Percentiles rank a stretch among this genome's conserved stretches.
Conservation (phyloP, 2,797 vertebrate genomes). For the Cercopithecus mitis region DNA sequence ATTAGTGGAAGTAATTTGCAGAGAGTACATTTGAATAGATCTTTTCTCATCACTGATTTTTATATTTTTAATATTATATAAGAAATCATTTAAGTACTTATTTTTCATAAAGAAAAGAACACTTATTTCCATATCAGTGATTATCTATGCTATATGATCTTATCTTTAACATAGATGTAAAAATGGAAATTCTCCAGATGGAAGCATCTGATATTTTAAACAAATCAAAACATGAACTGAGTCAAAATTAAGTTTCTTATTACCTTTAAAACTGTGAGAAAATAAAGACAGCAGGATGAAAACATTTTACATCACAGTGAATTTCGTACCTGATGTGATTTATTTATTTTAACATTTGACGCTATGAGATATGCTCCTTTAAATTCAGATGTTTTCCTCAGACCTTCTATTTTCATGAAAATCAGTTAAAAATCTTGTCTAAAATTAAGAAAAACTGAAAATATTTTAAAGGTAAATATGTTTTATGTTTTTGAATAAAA, state of each 20-base stretch:
- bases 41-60: neutral
- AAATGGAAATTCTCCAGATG: slow-evolving; percentile 16
- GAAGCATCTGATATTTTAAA: slow-evolving; percentile 25
- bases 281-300: neutral
- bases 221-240: slow-evolving; percentile 10
- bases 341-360: slow-evolving; percentile 1
- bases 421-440: neutral
- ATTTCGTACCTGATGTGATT: neutral
- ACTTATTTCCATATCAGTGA: neutral
- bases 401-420: neutral
- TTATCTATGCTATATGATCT: neutral
- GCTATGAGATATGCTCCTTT: neutral
- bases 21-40: neutral
- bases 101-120: neutral
- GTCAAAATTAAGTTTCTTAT: neutral
- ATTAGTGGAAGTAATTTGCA: slow-evolving; percentile 10
- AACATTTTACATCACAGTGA: neutral
- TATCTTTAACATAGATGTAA: neutral
- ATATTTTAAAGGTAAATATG: neutral
- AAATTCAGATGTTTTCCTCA: neutral
- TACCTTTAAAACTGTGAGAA: neutral
- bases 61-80: neutral
- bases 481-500: slow-evolving; percentile 21
- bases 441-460: slow-evolving; percentile 7
- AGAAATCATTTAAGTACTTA: neutral